Conservation (phyloP, 2,888 invertebrate species). For the Clunio marinus region DNA sequence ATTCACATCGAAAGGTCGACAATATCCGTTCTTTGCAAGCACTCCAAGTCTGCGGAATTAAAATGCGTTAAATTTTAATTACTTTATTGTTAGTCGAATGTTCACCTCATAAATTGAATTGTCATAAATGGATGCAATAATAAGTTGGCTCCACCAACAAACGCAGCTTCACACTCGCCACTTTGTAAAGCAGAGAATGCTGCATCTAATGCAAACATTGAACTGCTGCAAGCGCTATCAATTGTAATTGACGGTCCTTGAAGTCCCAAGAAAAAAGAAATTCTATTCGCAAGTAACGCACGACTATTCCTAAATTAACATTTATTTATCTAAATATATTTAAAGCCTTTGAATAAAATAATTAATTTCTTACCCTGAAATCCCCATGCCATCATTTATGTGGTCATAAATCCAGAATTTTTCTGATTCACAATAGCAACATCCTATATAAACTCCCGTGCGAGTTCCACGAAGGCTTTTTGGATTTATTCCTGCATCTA, state of each 20-base stretch:
- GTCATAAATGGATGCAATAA: constrained; percentile 77
- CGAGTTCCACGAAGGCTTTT: constrained; percentile 64
- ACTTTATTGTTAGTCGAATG: constrained; percentile 35
- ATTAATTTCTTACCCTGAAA: constrained; percentile 53
- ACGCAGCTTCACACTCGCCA: constrained; percentile 74
- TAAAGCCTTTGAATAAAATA: not conserved
- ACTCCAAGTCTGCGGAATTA: constrained; percentile 27
- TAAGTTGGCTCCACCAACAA: constrained; percentile 76
- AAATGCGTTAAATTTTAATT: not conserved
- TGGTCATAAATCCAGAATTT: constrained; percentile 68
- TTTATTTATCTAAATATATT: constrained; percentile 37
- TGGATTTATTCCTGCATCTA: constrained; percentile 65
- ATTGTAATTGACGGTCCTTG: constrained; percentile 80
- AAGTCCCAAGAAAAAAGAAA: constrained; percentile 77
- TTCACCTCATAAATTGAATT: constrained; percentile 67
- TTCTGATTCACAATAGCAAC: constrained; percentile 72
- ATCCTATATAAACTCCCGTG: constrained; percentile 76
- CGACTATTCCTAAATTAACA: constrained; percentile 77
- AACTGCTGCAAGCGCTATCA: constrained; percentile 86
- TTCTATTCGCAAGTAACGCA: constrained; percentile 78
- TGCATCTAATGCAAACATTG: constrained; percentile 73
- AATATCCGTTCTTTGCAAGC: constrained; percentile 10
- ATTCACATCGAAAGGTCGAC: constrained; percentile 39
- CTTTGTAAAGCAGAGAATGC: constrained; percentile 65
- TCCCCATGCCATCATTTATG: constrained; percentile 57